These are phyloP conservation scores for Cydia amplana DNA, from an alignment of 1,140 invertebrate species.

Conservation along the genomic window DNA sequence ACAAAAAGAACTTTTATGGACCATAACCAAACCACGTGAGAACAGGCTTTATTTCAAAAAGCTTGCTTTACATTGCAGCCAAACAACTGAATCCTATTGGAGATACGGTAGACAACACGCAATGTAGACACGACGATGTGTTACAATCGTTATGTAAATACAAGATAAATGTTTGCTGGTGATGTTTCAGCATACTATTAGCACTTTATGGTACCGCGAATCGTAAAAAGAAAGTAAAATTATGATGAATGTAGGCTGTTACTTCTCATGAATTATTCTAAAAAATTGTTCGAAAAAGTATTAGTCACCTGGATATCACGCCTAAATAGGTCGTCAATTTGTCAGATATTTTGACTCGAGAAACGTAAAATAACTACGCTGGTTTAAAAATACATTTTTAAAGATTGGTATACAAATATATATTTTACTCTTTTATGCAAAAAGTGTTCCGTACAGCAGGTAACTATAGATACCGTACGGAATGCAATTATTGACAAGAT, in stretches of 20 bases:
- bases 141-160: background rate
- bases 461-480: too few species aligned
- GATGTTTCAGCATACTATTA: background rate
- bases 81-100: background rate
- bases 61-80: background rate
- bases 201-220: constrained; percentile 19
- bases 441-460: too few species aligned
- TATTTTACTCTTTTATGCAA: too few species aligned
- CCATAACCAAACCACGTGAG: constrained; percentile 27
- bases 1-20: background rate
- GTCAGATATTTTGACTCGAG: too few species aligned
- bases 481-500: background rate
- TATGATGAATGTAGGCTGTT: background rate
- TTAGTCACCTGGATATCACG: background rate
- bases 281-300: background rate
- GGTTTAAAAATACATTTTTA: too few species aligned
- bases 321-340: too few species aligned
- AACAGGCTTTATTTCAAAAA: background rate
- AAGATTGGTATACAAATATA: too few species aligned
- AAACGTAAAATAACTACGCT: too few species aligned
- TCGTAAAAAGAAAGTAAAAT: constrained; percentile 19
- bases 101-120: background rate
- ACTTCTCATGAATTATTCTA: constrained; percentile 22
- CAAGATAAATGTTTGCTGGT: background rate
- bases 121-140: background rate